phyloP scores from a whole-genome alignment of 2,113 vertebrate species.

The Psilopsiagon aurifrons region DNA sequence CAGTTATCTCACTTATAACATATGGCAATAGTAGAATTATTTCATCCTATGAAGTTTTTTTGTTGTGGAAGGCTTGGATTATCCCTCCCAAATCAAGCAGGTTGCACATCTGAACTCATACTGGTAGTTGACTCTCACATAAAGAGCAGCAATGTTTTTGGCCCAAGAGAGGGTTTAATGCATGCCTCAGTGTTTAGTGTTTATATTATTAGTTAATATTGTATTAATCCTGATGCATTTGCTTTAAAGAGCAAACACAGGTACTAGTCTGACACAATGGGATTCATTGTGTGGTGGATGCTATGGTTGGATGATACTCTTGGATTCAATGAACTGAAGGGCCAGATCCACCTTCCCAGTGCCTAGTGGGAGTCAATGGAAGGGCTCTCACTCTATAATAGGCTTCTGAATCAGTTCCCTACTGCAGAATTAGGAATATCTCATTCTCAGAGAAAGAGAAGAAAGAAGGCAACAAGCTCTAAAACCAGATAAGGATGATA shows the following conservation, averaged over 20 bases:
- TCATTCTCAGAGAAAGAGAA: not conserved
- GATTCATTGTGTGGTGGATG: not conserved
- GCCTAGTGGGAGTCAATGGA: not conserved
- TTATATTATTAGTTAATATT: not conserved
- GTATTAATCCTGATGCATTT: not conserved
- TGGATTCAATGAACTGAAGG: not conserved
- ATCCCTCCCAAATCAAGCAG: not conserved
- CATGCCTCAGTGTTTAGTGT: not conserved
- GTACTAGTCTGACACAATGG: not conserved
- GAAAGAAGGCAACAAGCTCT: not conserved
- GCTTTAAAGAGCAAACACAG: not conserved
- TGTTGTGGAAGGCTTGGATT: not conserved
- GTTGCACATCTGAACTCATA: rapidly evolving
- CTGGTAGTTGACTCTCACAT: not conserved
- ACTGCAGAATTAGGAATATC: not conserved
- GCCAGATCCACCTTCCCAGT: not conserved
- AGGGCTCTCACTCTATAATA: not conserved
- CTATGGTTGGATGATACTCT: not conserved
- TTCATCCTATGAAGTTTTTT: not conserved
- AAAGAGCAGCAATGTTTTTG: not conserved
- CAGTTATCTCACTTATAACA: not conserved
- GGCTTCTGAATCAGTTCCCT: not conserved
- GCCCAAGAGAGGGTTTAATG: not conserved
- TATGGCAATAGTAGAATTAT: not conserved
- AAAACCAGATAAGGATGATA: not conserved